Evolutionary conservation across 1,140 invertebrate genomes (phyloP), one percentile per base, ranked within the genome.

Genomic region (Planococcus citri): DNA sequence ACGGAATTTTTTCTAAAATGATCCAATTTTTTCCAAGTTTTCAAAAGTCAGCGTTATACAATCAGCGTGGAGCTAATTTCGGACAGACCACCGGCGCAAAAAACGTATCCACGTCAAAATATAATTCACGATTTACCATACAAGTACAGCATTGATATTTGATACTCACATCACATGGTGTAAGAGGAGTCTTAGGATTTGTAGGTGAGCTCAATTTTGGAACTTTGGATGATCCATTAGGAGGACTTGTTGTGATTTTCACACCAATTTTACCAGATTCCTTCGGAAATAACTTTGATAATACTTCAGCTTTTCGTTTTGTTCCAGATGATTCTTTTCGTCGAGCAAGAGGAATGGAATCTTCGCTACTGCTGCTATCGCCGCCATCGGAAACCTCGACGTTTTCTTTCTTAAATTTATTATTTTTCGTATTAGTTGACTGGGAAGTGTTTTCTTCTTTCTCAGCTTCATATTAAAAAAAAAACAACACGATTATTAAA

Each of bases 191-290:
- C 69, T 67, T 58, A 51, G 38, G 14, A 41, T 58, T 67, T 21
- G 71, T 24, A 9, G 27, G 27, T 1, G 71, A 58, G 25, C 60
- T 69, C 37, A 70, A 51, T 70, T 73, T 75, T 3, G 80, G 80
- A 27, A 83, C 78, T 77, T 85, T 83, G 69, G 41, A 80, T 77
- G 73, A 78, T 78, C 70, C 80, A 76, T 77, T 83, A 83, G 74
- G 83, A 83, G 88, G 84, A 69, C 85, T 87, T 17, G 89, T 91
- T 9, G 87, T 89, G 69, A 92, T 93, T 17, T 90, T 92, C 22
- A 92, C 89, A 51, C 91, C 91, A 73, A 92, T 92, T 80, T 92
- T 93, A 0, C 91, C 91, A 1, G 89, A 91, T 77, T 92, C 89
- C 72, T 75, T 88, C 60, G 60, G 60, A 64, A 64, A 64, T 27